Base-by-base conservation (phyloP, 1,140 invertebrate genomes). In the Scaptomyza hsui region DNA sequence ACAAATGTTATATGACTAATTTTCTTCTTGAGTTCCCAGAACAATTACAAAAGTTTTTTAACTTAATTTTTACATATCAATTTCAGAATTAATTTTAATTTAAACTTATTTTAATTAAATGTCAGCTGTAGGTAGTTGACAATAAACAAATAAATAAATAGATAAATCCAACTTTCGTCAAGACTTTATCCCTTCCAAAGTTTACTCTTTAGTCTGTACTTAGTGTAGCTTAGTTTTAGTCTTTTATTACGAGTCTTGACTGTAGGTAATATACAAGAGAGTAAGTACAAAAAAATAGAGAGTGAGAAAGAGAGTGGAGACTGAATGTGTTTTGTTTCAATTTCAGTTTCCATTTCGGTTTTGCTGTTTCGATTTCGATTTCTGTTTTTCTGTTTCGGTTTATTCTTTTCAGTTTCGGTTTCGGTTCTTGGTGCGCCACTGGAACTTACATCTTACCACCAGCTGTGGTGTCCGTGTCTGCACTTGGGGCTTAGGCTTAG, bases 401-500 rank as follows among this genome's bases (percentile, higher is more conserved):
- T 44, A 19, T 12, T 32, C 9, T 51, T 56, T 15, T 39, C 29
- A n/a, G n/a, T 5, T 47, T 42, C 7, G 12, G 62, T 18, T 16
- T 35, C 16, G 12, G 12, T 45, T 32, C 18, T 53, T n/a, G n/a
- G 59, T 26, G 42, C 32, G 44, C 45, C 24, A 26, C 24, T n/a
- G n/a, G n/a, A n/a, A n/a, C n/a, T 37, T 26, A n/a, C 53, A 52
- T 52, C 47, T 52, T 57, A 49, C 67, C 67, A 55, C 67, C 67
- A 70, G 51, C 60, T 70, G 64, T 29, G 26, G 6, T 29, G 26
- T 29, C 32, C 5, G 45, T 45, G 62, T 59, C 69, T 72, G 69
- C 69, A 65, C 53, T 65, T 72, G 62, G 69, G 62, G 62, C 62
- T 72, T 67, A 57, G 69, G 53, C 62, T 59, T 59, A 41, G 69